Conservation (phyloP, 2,113 vertebrate species). For the Desmodus rotundus region DNA sequence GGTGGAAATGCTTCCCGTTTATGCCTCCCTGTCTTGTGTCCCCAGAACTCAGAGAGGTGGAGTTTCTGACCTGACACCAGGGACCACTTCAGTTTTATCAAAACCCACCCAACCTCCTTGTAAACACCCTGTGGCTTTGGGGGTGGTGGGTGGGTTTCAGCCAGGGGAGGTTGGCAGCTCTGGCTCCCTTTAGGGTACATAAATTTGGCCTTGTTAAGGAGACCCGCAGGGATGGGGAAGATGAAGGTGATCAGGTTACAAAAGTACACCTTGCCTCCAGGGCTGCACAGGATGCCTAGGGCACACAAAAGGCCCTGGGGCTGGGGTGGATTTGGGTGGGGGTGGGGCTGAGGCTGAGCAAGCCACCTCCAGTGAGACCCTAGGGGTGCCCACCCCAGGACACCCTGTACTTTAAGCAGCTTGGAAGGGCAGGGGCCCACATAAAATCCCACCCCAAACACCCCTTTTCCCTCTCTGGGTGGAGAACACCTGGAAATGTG, state of each 20-base stretch:
- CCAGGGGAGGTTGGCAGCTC: background rate
- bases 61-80: constrained; percentile 18
- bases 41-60: constrained; percentile 25
- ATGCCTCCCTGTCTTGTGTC: background rate
- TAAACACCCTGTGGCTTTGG: constrained; percentile 8
- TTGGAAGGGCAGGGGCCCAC: background rate
- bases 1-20: constrained; percentile 59
- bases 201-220: constrained; percentile 49
- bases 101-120: background rate
- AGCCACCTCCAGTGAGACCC: background rate
- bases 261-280: constrained; percentile 25
- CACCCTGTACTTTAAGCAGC: background rate
- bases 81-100: constrained; percentile 4
- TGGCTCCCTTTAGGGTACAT: background rate
- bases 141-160: background rate
- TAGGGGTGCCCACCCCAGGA: background rate
- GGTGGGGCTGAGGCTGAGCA: background rate
- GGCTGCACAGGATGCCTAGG: background rate
- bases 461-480: background rate
- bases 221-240: background rate
- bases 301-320: constrained; percentile 51
- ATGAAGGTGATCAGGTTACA: constrained; percentile 61
- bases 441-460: background rate
- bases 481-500: background rate
- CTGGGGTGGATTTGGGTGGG: background rate